phyloP scores from a whole-genome alignment of 23 tunicate genomes.

The Clavelina lepadiformis region DNA sequence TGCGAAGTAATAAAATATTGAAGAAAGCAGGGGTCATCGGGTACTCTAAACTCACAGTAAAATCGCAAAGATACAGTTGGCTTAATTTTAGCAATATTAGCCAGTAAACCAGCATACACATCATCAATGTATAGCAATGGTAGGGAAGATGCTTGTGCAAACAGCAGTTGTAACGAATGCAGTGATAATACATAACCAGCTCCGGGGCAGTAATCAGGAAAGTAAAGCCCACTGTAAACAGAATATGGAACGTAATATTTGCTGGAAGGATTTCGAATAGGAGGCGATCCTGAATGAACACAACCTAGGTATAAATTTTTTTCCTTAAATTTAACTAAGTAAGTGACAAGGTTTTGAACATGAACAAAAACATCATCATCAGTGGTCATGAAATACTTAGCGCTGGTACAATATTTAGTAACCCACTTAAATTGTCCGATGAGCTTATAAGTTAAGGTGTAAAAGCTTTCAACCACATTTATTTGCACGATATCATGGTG shows the following conservation, averaged over 20 bases:
- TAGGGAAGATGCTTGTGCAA: neutral
- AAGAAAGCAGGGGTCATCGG: conserved; percentile 18
- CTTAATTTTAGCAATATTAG: conserved; percentile 14
- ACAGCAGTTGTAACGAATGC: conserved; percentile 21
- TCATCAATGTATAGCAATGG: conserved; percentile 76
- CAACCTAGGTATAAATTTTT: conserved; percentile 25
- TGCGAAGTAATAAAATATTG: conserved; percentile 59
- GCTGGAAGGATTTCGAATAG: conserved; percentile 10
- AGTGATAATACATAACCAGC: conserved; percentile 64
- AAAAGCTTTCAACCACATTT: conserved; percentile 44
- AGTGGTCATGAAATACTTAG: conserved; percentile 64
- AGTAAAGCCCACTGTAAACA: conserved; percentile 46
- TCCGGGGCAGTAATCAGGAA: conserved; percentile 75
- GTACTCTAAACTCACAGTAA: conserved; percentile 35
- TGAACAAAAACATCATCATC: conserved; percentile 69
- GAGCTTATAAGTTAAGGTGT: conserved; percentile 55
- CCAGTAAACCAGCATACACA: conserved; percentile 45
- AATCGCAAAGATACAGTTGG: conserved; percentile 22
- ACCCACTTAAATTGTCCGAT: conserved; percentile 65
- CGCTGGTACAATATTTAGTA: conserved; percentile 26
- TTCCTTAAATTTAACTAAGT: neutral
- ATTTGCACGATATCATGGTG: conserved; percentile 51
- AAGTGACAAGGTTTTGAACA: conserved; percentile 21
- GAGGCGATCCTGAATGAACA: conserved; percentile 40
- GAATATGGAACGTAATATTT: conserved; percentile 41